Percentiles rank a stretch among this genome's conserved stretches.
Evolutionary conservation across 2,113 vertebrate genomes (phyloP).

Genomic region (Chitala chitala): DNA sequence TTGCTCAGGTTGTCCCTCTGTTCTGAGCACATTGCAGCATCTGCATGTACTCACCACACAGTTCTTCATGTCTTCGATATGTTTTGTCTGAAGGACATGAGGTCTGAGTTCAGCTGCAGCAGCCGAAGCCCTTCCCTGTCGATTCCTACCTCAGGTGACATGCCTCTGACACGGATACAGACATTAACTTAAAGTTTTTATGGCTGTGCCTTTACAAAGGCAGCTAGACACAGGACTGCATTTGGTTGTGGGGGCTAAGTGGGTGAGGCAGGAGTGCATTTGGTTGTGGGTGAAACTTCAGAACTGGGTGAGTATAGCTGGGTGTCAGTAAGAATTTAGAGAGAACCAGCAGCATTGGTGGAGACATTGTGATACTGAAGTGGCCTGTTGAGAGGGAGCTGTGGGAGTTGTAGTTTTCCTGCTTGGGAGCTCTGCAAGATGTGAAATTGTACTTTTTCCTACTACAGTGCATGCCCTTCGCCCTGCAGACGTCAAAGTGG

Average conservation of each 20-base stretch:
- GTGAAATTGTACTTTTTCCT: background rate
- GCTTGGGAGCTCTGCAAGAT: background rate
- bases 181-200: too few species aligned
- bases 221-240: too few species aligned
- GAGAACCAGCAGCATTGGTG: too few species aligned
- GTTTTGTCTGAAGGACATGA: slow-evolving; percentile 56
- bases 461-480: slow-evolving; percentile 76
- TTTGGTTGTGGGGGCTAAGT: too few species aligned
- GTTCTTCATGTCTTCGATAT: background rate
- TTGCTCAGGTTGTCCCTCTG: background rate
- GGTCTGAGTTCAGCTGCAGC: slow-evolving; percentile 68
- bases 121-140: slow-evolving; percentile 65
- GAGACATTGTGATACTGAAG: too few species aligned
- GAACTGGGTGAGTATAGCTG: too few species aligned
- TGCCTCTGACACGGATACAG: background rate
- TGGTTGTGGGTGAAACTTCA: too few species aligned
- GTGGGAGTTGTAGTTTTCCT: background rate
- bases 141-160: slow-evolving; percentile 71
- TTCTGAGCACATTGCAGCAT: background rate
- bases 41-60: background rate
- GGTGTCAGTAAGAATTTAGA: too few species aligned
- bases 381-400: background rate
- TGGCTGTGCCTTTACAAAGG: too few species aligned
- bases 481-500: slow-evolving; percentile 79
- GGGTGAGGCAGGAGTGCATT: too few species aligned